phyloP scores from a whole-genome alignment of 2,888 invertebrate species.

The Scelioninae gen. 1 region DNA sequence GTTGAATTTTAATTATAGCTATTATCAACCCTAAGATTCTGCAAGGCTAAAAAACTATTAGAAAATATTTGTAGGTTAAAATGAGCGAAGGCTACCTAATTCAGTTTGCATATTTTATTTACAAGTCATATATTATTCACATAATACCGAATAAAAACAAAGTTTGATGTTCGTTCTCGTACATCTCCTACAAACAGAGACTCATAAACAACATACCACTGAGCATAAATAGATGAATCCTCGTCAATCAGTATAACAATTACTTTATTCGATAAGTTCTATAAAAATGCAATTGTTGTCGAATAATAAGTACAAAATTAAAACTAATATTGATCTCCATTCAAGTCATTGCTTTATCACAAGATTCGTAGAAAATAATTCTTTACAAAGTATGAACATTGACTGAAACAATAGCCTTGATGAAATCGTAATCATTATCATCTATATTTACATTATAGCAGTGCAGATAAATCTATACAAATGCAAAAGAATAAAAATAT shows the following conservation, averaged over 20 bases:
- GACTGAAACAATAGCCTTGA: slow-evolving; percentile 33
- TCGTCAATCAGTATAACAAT: background rate
- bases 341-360: slow-evolving; percentile 41
- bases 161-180: background rate
- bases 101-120: slow-evolving; percentile 32
- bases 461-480: slow-evolving; percentile 40
- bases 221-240: slow-evolving; percentile 1
- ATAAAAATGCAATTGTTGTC: slow-evolving; percentile 3
- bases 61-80: background rate
- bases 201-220: background rate
- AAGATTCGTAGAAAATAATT: slow-evolving; percentile 48
- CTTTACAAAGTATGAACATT: slow-evolving; percentile 43
- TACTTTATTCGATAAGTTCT: background rate
- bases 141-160: slow-evolving; percentile 18
- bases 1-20: background rate
- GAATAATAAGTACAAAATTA: slow-evolving; percentile 30
- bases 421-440: slow-evolving; percentile 13
- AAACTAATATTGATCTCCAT: slow-evolving; percentile 21
- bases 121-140: slow-evolving; percentile 39
- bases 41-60: slow-evolving; percentile 1
- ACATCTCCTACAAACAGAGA: background rate
- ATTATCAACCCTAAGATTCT: background rate
- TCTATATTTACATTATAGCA: slow-evolving; percentile 33
- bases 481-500: slow-evolving; percentile 5
- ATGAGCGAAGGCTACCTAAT: background rate